phyloP scores from a whole-genome alignment of 2,888 invertebrate species.

The Xestia sexstrigata region DNA sequence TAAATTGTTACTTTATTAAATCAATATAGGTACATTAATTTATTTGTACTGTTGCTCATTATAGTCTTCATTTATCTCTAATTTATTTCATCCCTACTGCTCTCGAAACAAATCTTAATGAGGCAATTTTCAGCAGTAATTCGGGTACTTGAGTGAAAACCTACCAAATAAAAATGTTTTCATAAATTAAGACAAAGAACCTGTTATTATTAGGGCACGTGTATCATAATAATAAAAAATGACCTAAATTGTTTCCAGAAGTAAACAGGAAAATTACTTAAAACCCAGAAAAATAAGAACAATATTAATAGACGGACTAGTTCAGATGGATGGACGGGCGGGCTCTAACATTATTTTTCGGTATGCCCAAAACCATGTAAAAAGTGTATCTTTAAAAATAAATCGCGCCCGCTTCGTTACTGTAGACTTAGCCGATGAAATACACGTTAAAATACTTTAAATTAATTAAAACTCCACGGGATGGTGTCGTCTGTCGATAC shows the following conservation, averaged over 20 bases:
- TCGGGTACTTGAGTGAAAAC: background rate
- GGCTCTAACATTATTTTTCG: background rate
- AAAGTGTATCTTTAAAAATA: background rate
- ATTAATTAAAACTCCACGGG: slow-evolving; percentile 32
- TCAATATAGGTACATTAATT: no score
- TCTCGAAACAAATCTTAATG: no score
- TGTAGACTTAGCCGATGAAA: slow-evolving; percentile 2
- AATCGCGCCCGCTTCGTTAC: slow-evolving; percentile 22
- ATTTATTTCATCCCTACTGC: no score
- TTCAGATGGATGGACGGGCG: background rate
- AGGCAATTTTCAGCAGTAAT: background rate
- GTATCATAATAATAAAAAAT: background rate
- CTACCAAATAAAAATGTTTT: background rate
- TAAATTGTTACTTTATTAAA: no score
- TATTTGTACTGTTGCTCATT: no score
- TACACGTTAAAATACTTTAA: slow-evolving; percentile 11
- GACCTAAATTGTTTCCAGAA: background rate
- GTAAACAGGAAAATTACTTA: background rate
- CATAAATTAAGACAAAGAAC: background rate
- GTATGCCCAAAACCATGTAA: no score
- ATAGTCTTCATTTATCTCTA: no score
- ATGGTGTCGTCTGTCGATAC: slow-evolving; percentile 22
- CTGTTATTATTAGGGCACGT: background rate
- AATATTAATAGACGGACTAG: background rate
- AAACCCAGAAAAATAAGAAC: background rate